These are phyloP conservation scores for Parasteatoda lunata DNA, from an alignment of 2,888 invertebrate genomes.

Conservation along the genomic window DNA sequence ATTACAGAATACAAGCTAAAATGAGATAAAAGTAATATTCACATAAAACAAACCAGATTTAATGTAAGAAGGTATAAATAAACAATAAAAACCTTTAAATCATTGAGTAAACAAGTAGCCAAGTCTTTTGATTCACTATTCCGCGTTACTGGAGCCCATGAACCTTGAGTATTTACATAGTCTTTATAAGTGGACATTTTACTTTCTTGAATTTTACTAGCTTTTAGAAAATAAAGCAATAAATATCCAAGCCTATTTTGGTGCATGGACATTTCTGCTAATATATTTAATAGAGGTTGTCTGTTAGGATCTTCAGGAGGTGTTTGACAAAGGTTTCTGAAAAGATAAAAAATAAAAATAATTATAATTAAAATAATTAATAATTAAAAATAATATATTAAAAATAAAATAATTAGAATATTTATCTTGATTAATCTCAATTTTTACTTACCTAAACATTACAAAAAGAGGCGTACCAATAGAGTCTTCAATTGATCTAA, in stretches of 20 bases:
- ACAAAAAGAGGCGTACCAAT: constrained; percentile 89
- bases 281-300: constrained; percentile 85
- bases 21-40: too few species aligned
- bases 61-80: too few species aligned
- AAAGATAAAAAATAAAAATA: constrained; percentile 15
- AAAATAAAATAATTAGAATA: neutral
- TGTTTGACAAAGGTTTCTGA: constrained; percentile 83
- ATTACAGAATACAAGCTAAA: too few species aligned
- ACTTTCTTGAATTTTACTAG: constrained; percentile 79
- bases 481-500: constrained; percentile 81
- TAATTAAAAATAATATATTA: neutral
- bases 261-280: constrained; percentile 84
- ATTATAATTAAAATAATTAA: neutral
- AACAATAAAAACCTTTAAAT: constrained; percentile 80
- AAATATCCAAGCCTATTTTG: constrained; percentile 87
- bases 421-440: neutral
- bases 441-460: constrained; percentile 79
- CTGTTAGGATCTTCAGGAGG: constrained; percentile 84
- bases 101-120: constrained; percentile 80
- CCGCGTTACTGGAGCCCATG: constrained; percentile 63
- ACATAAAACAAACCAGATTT: too few species aligned
- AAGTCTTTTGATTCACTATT: constrained; percentile 74
- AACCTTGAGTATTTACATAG: constrained; percentile 78
- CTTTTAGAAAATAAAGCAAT: constrained; percentile 91
- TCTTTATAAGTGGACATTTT: constrained; percentile 91